Evolutionary conservation across 2,888 invertebrate species (phyloP), one percentile per base, ranked within the genome.

Genomic region (Diogma glabrata): DNA sequence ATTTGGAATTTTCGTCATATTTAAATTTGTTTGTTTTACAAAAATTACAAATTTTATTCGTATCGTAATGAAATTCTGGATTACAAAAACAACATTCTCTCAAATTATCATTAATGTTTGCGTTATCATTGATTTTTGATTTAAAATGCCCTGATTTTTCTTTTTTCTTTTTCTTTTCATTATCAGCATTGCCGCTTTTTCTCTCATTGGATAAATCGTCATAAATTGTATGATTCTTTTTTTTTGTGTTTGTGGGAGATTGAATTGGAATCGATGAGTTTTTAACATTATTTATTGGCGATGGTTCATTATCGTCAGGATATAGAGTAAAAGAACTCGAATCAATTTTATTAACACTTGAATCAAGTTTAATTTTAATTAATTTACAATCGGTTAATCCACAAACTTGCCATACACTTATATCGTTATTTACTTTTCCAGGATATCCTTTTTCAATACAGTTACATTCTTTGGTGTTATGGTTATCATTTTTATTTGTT

Each of bases 81-180:
- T 57, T 58, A 38, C 58, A 58, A 50, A 55, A 58, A 48, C 57
- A 58, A 46, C 58, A 58, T 17, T 46, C 46, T 24, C 24, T 46
- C 7, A 16, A 16, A 26, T 46, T n/a, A 16, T 16, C 17, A 24
- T 26, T 46, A 17, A 24, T 46, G 3, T 46, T n/a, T 8, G 46
- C n/a, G n/a, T n/a, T n/a, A n/a, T n/a, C n/a, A n/a, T n/a, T n/a
- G n/a, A n/a, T n/a, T n/a, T n/a, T 24, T 24, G 46, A 8, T 16
- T 22, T 46, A 20, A 7, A 6, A 12, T 26, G 24, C 17, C 16
- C 12, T 26, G 23, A 24, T 16, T 22, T 26, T 17, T 14, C 16
- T 46, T 24, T 16, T 46, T 46, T 46, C 4, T 46, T 16, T 6
- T 46, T n/a, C 3, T 30, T 48, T 20, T 7, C 14, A 47, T 33